A percentile compares a stretch with the other conserved stretches of the same genome.
Evolutionary conservation across 2,797 vertebrate genomes (phyloP).

Genomic region (Labroides dimidiatus): DNA sequence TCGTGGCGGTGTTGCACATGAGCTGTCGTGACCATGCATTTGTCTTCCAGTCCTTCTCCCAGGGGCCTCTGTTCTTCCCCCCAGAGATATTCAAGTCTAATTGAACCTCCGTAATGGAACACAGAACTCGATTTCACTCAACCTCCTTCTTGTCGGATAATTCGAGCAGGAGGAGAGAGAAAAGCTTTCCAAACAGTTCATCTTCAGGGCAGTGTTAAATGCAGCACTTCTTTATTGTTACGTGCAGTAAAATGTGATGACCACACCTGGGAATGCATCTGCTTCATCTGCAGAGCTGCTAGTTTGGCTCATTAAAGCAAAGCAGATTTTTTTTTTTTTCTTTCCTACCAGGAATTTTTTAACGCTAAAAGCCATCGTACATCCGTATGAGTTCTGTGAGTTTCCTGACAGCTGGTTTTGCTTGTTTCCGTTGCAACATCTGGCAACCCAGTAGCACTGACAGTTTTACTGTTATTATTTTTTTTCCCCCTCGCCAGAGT

Average conservation of each 20-base stretch:
- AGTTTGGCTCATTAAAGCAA: slow-evolving; percentile 44
- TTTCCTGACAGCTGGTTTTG: slow-evolving; percentile 43
- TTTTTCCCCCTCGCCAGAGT: background rate
- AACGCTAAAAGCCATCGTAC: slow-evolving; percentile 9
- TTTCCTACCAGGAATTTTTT: slow-evolving; percentile 8
- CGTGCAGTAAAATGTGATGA: slow-evolving; percentile 34
- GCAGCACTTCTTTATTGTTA: slow-evolving; percentile 29
- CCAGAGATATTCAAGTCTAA: slow-evolving; percentile 38
- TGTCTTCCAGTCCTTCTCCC: slow-evolving; percentile 20
- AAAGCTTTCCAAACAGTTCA: slow-evolving; percentile 48
- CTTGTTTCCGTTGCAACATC: slow-evolving; percentile 53
- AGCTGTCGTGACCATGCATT: slow-evolving; percentile 1
- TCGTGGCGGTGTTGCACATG: background rate
- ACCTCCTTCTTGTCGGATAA: slow-evolving; percentile 33
- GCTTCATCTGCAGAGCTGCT: slow-evolving; percentile 24
- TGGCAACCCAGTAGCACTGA: slow-evolving; percentile 50
- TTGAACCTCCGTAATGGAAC: slow-evolving; percentile 53
- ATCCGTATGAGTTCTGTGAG: slow-evolving; percentile 26
- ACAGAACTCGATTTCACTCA: slow-evolving; percentile 33
- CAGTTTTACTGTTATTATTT: slow-evolving; percentile 37
- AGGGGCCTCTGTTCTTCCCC: slow-evolving; percentile 21
- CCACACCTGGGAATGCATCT: slow-evolving; percentile 49
- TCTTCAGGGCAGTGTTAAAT: slow-evolving; percentile 50
- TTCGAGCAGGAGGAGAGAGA: slow-evolving; percentile 37
- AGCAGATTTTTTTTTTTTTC: slow-evolving; percentile 15